Percentiles rank a stretch among this genome's conserved stretches.
Evolutionary conservation across 2,888 invertebrate species (phyloP).

Genomic region (Eupithecia exiguata): DNA sequence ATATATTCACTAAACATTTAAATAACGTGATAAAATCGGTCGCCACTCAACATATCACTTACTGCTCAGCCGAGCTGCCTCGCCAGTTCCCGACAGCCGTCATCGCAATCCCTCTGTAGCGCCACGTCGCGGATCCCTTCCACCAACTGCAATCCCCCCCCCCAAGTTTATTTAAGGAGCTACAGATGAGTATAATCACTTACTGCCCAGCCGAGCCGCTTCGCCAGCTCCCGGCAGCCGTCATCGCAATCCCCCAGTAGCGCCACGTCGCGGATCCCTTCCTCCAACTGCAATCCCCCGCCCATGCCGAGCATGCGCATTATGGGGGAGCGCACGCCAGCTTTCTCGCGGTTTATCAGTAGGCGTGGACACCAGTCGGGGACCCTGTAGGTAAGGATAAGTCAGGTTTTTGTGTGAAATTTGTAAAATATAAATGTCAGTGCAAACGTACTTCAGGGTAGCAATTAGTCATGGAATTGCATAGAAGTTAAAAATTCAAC

Average conservation of each 20-base stretch:
- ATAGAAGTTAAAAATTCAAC: no score
- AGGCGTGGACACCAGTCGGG: conserved; percentile 90
- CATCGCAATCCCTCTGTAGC: no score
- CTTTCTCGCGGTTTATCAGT: conserved; percentile 93
- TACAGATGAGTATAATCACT: conserved; percentile 50
- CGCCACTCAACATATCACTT: no score
- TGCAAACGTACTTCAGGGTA: no score
- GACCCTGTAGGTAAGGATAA: conserved; percentile 62
- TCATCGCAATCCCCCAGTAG: conserved; percentile 93
- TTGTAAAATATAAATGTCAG: not conserved
- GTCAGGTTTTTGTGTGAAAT: not conserved
- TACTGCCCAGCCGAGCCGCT: conserved; percentile 91
- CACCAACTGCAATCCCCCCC: conserved; percentile 88
- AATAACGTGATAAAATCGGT: no score
- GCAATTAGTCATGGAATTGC: no score
- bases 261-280: conserved; percentile 89
- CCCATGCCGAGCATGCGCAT: conserved; percentile 70
- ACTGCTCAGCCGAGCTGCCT: no score
- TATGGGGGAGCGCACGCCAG: conserved; percentile 71
- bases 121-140: conserved; percentile 84
- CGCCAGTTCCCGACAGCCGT: no score
- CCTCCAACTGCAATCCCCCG: conserved; percentile 88
- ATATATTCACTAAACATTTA: no score
- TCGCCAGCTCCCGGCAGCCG: conserved; percentile 89
- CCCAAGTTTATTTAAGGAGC: conserved; percentile 54